Conservation (phyloP, 2,113 vertebrate species). For the Pterocles orientalis region DNA sequence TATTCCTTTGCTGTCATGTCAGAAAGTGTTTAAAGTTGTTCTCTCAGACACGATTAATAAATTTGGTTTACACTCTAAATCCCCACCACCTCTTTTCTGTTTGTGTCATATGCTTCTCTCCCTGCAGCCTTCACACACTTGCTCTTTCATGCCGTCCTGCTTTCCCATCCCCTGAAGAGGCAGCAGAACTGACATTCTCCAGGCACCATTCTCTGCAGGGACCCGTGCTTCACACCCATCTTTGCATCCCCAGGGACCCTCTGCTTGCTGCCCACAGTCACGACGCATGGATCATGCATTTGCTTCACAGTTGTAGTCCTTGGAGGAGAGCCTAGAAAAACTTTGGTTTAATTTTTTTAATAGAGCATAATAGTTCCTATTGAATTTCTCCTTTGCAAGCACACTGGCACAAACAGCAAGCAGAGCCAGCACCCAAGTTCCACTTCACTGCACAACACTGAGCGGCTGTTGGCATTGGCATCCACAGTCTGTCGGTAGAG, state of each 20-base stretch:
- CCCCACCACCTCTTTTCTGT: neutral
- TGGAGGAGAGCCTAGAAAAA: slow-evolving; percentile 21
- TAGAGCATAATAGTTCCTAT: neutral
- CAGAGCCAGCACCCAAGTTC: neutral
- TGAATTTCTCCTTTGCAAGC: neutral
- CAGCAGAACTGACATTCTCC: neutral
- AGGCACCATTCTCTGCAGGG: neutral
- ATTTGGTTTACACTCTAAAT: slow-evolving; percentile 28
- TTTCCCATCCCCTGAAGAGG: neutral
- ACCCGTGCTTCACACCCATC: neutral
- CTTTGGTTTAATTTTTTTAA: neutral
- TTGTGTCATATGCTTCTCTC: neutral
- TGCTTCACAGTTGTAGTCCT: neutral
- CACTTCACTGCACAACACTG: neutral
- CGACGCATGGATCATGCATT: rapidly evolving
- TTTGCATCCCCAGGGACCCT: neutral
- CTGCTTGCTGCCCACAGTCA: neutral
- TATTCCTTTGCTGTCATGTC: neutral
- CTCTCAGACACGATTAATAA: slow-evolving; percentile 25
- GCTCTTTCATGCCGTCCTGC: neutral
- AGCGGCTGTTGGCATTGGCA: neutral
- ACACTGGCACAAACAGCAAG: neutral
- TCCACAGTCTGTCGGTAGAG: neutral
- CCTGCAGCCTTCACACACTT: neutral
- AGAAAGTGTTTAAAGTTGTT: neutral